Base-by-base conservation (phyloP, 2,888 invertebrate genomes). In the Platerodrilus igneus region DNA sequence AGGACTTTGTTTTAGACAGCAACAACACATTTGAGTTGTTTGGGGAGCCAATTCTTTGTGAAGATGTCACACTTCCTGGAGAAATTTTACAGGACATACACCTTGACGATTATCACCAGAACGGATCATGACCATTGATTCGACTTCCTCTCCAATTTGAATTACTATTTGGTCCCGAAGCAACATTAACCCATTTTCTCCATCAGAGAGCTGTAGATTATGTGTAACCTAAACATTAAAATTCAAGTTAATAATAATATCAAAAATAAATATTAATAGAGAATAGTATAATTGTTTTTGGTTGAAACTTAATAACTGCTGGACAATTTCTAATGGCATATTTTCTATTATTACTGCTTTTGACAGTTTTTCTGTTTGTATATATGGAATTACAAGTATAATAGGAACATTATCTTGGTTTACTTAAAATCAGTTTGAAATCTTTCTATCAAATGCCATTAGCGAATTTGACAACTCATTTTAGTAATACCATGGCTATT, bases 81-180 rank as follows among this genome's bases (percentile, higher is more conserved):
- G 77, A 65, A 91, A 95, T 68, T 91, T 92, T 23, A 90, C 70
- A n/a, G 94, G 94, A 69, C 94, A 95, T 51, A 89, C 83, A 41
- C 89, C 91, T 69, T 92, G 90, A 55, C 89, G 88, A 73, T 90
- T 91, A 62, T 91, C 89, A 0, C 92, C 92, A 28, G 89, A 89
- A 36, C 93, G 81, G 48, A 95, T 90, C 81, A 89, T 86, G 46
- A 94, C 87, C 79, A 92, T 91, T 15, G 93, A 94, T 59, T 92
- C 90, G 1, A 89, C 76, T 62, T 94, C 94, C 49, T 94, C 93
- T 2, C 91, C 91, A 5, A 90, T 78, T 72, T 83, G 82, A 55
- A 95, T 89, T 40, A 95, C 94, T 61, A 95, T 94, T 82, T 95
- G 90, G 70, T 92, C 92, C 58, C 90, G 77, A 31, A 91, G 75